Evolutionary conservation across 1,140 invertebrate genomes (phyloP).

Genomic region (Rhagoletis zephyria): DNA sequence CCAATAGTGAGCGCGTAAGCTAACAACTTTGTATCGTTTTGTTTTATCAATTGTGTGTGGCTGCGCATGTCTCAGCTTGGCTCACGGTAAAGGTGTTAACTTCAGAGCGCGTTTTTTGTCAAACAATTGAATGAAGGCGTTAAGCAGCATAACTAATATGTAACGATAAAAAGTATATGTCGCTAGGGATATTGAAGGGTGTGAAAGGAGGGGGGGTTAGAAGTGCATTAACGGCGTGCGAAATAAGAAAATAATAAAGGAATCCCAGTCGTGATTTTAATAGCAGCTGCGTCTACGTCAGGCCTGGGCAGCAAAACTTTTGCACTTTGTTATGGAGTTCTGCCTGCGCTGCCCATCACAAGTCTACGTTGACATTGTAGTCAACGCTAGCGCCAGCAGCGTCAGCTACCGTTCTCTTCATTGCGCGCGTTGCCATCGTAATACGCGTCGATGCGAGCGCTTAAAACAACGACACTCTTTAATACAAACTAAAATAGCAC

Average conservation of each 20-base stretch:
- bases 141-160: too few relatives aligned
- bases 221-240: too few relatives aligned
- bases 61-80: not conserved
- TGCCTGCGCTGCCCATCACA: too few relatives aligned
- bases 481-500: not conserved
- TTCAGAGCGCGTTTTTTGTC: not conserved
- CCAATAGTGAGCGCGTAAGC: conserved; percentile 7
- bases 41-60: too few relatives aligned
- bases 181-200: too few relatives aligned
- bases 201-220: too few relatives aligned
- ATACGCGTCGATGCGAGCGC: not conserved
- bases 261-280: too few relatives aligned
- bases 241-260: too few relatives aligned
- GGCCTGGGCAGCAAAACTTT: too few relatives aligned
- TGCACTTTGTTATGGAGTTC: too few relatives aligned
- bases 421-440: not conserved
- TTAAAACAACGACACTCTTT: not conserved
- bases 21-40: not conserved
- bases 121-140: not conserved
- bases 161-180: too few relatives aligned
- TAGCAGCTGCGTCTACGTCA: too few relatives aligned
- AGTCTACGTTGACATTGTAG: not conserved
- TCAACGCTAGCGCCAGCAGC: not conserved
- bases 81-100: not conserved
- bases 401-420: not conserved